Conservation (phyloP, 2,888 invertebrate genomes). For the Leucophenga montana region DNA sequence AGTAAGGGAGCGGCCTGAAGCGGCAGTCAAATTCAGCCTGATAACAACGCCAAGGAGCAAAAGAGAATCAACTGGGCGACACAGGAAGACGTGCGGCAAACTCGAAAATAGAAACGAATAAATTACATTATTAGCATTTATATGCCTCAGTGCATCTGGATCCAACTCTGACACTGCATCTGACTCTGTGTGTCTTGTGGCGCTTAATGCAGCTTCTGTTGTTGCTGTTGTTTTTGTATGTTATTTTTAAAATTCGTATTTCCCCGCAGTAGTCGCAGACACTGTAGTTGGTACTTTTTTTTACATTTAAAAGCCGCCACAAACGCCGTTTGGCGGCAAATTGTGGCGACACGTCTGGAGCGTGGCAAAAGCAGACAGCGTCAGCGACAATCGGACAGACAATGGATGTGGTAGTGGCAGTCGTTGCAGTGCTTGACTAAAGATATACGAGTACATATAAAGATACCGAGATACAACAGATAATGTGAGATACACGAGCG, state of each 20-base stretch:
- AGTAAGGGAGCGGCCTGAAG: no score
- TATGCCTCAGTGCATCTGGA: slow-evolving; percentile 14
- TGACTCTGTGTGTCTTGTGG: slow-evolving; percentile 34
- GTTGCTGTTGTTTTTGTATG: slow-evolving; percentile 50
- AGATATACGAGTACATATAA: slow-evolving; percentile 36
- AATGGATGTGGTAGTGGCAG: not conserved
- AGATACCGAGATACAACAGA: slow-evolving; percentile 34
- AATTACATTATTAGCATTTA: slow-evolving; percentile 25
- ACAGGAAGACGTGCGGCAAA: not conserved
- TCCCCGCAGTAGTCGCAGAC: slow-evolving; percentile 35
- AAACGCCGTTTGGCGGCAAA: slow-evolving; percentile 62
- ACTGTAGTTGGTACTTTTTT: slow-evolving; percentile 35
- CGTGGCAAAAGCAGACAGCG: slow-evolving; percentile 51
- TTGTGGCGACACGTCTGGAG: slow-evolving; percentile 70
- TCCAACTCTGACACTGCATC: slow-evolving; percentile 25
- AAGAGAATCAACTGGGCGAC: no score
- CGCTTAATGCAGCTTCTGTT: slow-evolving; percentile 23
- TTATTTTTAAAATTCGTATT: slow-evolving; percentile 50
- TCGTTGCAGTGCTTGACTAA: slow-evolving; percentile 19
- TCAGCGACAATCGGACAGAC: slow-evolving; percentile 29
- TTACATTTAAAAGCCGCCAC: slow-evolving; percentile 62
- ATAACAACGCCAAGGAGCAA: no score
- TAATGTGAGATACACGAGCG: slow-evolving; percentile 48
- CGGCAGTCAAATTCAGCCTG: no score
- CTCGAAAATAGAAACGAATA: slow-evolving; percentile 26